Percentiles rank a stretch among this genome's conserved stretches.
Evolutionary conservation across 2,113 vertebrate genomes (phyloP).

Genomic region (Alouatta palliata): DNA sequence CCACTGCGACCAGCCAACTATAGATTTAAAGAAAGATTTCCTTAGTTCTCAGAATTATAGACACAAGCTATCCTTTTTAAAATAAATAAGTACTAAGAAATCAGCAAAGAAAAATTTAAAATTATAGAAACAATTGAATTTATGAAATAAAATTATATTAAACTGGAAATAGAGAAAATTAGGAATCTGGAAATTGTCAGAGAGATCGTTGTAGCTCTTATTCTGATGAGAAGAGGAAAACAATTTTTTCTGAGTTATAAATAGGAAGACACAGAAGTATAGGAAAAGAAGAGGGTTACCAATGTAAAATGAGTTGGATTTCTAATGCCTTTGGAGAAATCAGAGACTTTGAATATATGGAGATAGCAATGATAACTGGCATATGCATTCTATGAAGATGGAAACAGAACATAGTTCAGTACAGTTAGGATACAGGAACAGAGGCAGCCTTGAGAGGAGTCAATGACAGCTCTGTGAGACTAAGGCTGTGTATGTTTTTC

Average conservation of each 20-base stretch:
- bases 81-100: not conserved
- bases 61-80: not conserved
- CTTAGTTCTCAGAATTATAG: not conserved
- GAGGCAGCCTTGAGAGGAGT: not conserved
- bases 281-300: not conserved
- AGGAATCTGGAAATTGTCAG: not conserved
- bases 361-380: not conserved
- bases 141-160: not conserved
- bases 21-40: not conserved
- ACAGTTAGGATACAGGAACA: not conserved
- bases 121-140: not conserved
- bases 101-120: not conserved
- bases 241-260: not conserved
- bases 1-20: not conserved
- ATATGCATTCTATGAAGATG: not conserved
- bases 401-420: not conserved
- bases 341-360: not conserved
- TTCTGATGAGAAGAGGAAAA: not conserved
- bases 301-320: not conserved
- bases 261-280: not conserved
- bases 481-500: not conserved
- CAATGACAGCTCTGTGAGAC: not conserved
- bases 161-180: not conserved
- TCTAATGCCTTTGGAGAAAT: not conserved
- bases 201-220: not conserved